Evolutionary conservation across 2,888 invertebrate species (phyloP).

Genomic region (Noctua pronuba): DNA sequence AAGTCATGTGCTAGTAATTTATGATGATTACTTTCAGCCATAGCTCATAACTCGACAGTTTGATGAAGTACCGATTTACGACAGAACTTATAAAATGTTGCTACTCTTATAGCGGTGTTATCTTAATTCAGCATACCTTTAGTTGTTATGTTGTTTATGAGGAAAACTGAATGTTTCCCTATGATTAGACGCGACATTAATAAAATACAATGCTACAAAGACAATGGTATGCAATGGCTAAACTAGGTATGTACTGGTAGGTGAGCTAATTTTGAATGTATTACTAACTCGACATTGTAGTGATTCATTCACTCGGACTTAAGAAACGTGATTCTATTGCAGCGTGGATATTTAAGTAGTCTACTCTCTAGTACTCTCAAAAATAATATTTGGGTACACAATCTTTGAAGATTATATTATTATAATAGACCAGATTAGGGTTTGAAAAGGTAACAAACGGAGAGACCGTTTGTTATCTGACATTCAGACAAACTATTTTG

Average conservation of each 20-base stretch:
- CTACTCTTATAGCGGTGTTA: background rate
- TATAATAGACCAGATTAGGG: background rate
- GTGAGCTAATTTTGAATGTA: constrained; percentile 1
- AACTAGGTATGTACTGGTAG: constrained; percentile 9
- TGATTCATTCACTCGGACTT: background rate
- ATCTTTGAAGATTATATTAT: no score
- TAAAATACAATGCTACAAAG: constrained; percentile 26
- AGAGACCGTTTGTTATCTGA: no score
- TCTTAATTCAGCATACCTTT: constrained; percentile 14
- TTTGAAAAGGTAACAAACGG: background rate
- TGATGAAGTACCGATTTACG: background rate
- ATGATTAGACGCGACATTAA: constrained; percentile 20
- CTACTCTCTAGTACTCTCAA: background rate
- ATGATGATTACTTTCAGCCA: constrained; percentile 4
- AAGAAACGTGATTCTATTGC: background rate
- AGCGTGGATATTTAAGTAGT: background rate
- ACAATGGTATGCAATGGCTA: constrained; percentile 19
- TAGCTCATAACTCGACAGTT: background rate
- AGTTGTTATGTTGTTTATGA: constrained; percentile 29
- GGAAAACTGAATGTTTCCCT: constrained; percentile 49
- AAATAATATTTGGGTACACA: no score
- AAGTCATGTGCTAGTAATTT: background rate
- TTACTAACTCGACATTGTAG: constrained; percentile 11
- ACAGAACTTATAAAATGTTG: background rate
- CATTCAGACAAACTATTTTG: background rate